phyloP scores from a whole-genome alignment of 2,113 vertebrate genomes.

The Esox niger region DNA sequence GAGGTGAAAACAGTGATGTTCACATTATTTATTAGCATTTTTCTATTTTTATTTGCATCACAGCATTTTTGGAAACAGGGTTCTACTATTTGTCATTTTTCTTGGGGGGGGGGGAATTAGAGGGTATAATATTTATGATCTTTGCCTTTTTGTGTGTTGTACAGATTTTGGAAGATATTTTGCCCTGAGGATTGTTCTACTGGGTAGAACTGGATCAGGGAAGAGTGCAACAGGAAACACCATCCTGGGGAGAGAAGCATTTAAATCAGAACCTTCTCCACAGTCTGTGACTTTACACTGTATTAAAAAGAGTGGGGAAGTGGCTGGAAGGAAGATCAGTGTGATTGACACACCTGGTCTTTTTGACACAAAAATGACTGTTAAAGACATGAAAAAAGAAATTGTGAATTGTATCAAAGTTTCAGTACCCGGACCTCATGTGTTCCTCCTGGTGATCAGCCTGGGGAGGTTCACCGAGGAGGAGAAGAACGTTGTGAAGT shows the following conservation, averaged over 20 bases:
- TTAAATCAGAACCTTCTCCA: conserved; percentile 61
- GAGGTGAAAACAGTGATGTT: too few species aligned
- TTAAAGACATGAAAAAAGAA: neutral
- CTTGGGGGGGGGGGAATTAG: too few species aligned
- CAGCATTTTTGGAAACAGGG: too few species aligned
- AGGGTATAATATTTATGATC: too few species aligned
- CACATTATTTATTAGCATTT: too few species aligned
- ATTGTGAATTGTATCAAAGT: conserved; percentile 1
- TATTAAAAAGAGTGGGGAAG: conserved; percentile 45
- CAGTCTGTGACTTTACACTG: conserved; percentile 63
- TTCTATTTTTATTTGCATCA: too few species aligned
- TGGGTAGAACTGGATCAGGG: conserved; percentile 71
- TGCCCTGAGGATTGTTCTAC: conserved; percentile 64
- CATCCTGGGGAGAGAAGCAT: conserved; percentile 59
- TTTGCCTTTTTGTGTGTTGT: too few species aligned
- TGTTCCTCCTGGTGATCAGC: conserved; percentile 29
- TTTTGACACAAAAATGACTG: neutral
- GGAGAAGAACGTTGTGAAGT: neutral
- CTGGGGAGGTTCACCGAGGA: conserved; percentile 9
- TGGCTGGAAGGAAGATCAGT: conserved; percentile 47
- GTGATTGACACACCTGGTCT: conserved; percentile 36
- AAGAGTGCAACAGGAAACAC: conserved; percentile 74
- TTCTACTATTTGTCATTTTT: too few species aligned
- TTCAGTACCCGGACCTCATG: conserved; percentile 28
- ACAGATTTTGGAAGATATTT: too few species aligned